Conservation (phyloP, 2,113 vertebrate species). For the Macaca fascicularis region DNA sequence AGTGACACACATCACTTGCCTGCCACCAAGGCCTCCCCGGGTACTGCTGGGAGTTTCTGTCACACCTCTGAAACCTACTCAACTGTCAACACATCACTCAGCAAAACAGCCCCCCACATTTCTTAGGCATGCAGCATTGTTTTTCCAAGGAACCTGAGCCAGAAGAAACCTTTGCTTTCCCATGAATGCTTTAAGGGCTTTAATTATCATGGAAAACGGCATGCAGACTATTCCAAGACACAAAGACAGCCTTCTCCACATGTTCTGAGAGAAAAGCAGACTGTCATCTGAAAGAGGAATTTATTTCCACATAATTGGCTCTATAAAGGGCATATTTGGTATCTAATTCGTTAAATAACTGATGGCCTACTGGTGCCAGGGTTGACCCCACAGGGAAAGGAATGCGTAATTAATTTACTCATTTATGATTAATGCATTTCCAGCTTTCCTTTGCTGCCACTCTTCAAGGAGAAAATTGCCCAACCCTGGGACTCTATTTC, state of each 20-base stretch:
- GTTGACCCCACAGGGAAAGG: constrained; percentile 77
- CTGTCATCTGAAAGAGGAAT: constrained; percentile 80
- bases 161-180: constrained; percentile 71
- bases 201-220: constrained; percentile 77
- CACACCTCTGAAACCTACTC: constrained; percentile 51
- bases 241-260: background rate
- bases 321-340: constrained; percentile 81
- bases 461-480: constrained; percentile 76
- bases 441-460: constrained; percentile 74
- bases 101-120: constrained; percentile 54
- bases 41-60: constrained; percentile 33
- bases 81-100: constrained; percentile 53
- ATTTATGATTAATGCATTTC: constrained; percentile 83
- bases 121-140: constrained; percentile 34
- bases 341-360: constrained; percentile 81
- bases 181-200: constrained; percentile 65
- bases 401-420: constrained; percentile 84
- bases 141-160: constrained; percentile 60
- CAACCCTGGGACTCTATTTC: constrained; percentile 74
- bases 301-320: constrained; percentile 83
- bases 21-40: background rate
- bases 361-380: constrained; percentile 65
- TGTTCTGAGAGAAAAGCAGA: constrained; percentile 69
- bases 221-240: constrained; percentile 50
- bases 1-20: background rate